Evolutionary conservation across 2,888 invertebrate genomes (phyloP), one percentile per base, ranked within the genome.

Genomic region (Eurytoma californica): DNA sequence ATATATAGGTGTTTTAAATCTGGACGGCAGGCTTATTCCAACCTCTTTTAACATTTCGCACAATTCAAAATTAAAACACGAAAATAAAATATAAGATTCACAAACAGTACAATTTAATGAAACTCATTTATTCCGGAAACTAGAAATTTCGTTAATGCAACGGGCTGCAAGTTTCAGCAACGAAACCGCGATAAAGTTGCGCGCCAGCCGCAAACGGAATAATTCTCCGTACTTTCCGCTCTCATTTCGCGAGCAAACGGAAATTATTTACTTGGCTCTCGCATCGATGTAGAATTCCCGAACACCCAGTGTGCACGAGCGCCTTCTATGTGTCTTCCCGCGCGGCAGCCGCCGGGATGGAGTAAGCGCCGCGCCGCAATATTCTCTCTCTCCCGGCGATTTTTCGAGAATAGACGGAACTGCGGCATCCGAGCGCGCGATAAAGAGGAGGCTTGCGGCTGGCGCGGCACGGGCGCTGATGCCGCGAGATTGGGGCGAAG

Each of bases 351-450:
- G 4, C 7, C 7, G 7, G 39, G 39, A 4, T 4, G 7, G 39
- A 39, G 39, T 4, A 39, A 39, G 39, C 39, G 39, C 7, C 7
- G 18, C 47, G 60, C 18, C n/a, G 58, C 47, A 72, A 72, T 78
- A 78, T 55, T 24, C 55, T 67, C 55, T 30, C n/a, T 16, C 16
- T 39, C 39, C 7, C 39, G 7, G 39, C 4, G 30, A 66, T 55
- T 72, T 67, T 66, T 63, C 39, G 0, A 55, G 18, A 78, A 72
- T 75, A 67, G 30, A 68, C 30, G 39, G 51, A 58, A 30, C 51
- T n/a, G n/a, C 20, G 12, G 58, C 14, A 68, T 60, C 18, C 18
- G 28, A 14, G 61, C 12, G 14, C n/a, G 57, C 57, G 39, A 28
- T 24, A 24, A 51, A 14, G 55, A 51, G 53, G 9, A n/a, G n/a